These are phyloP conservation scores for Erpetoichthys calabaricus DNA, from an alignment of 2,797 vertebrate species.

Conservation along the genomic window DNA sequence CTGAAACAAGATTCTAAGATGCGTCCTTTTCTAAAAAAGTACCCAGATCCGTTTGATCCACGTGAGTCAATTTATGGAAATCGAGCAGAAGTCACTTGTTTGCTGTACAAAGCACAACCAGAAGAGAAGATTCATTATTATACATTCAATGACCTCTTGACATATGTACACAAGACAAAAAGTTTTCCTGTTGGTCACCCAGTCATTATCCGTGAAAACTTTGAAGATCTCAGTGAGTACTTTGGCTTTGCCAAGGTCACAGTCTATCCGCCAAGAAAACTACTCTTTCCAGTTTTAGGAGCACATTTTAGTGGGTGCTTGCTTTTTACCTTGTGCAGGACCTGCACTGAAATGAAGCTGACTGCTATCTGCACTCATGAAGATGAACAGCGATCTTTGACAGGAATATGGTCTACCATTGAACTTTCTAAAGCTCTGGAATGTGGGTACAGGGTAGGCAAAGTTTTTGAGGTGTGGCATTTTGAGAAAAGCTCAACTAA, in stretches of 20 bases:
- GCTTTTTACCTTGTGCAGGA: neutral
- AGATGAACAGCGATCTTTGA: neutral
- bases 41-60: neutral
- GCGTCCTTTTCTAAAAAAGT: neutral
- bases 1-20: neutral
- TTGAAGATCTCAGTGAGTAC: neutral
- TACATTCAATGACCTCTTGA: neutral
- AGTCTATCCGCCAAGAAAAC: constrained; percentile 2
- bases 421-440: neutral
- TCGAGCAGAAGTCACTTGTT: neutral
- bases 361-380: neutral
- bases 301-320: neutral
- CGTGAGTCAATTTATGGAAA: neutral
- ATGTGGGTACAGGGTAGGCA: neutral
- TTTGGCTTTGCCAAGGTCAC: neutral
- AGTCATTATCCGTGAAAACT: neutral
- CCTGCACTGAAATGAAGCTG: neutral
- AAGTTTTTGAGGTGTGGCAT: constrained; percentile 1
- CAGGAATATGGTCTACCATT: neutral
- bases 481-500: neutral
- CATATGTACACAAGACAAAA: neutral
- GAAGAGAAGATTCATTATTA: neutral
- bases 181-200: neutral
- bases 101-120: neutral
- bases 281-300: neutral